These are phyloP conservation scores for Epicampocera succincta DNA, from an alignment of 2,888 invertebrate species.

Conservation along the genomic window DNA sequence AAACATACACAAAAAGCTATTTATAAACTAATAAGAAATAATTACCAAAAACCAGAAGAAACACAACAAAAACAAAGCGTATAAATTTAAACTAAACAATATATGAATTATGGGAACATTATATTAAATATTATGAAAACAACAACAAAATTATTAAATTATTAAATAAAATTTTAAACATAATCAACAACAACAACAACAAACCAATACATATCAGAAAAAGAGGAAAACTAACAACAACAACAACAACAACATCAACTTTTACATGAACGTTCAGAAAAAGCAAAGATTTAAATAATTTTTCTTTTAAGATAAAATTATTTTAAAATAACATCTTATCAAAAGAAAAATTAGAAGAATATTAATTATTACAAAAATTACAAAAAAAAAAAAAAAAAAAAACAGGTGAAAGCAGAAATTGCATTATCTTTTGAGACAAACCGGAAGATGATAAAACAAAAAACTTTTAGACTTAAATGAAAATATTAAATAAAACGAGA, in stretches of 20 bases:
- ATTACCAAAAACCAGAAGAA: conserved; percentile 30
- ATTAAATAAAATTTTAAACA: conserved; percentile 48
- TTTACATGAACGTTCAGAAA: conserved; percentile 67
- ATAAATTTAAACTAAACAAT: conserved; percentile 76
- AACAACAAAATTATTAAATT: conserved; percentile 52
- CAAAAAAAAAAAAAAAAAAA: conserved; percentile 32
- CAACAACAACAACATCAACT: conserved; percentile 65
- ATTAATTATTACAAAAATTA: conserved; percentile 50
- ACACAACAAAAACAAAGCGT: conserved; percentile 44
- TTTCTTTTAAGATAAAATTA: conserved; percentile 60
- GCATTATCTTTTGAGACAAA: conserved; percentile 68
- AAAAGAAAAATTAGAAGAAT: conserved; percentile 57
- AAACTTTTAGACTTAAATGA: conserved; percentile 50
- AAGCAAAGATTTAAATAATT: conserved; percentile 23
- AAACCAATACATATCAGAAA: conserved; percentile 73
- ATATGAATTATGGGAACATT: conserved; percentile 80
- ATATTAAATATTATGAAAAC: conserved; percentile 68
- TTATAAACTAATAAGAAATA: conserved; percentile 62
- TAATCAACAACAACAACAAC: conserved; percentile 70
- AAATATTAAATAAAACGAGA: conserved; percentile 18
- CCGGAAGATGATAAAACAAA: conserved; percentile 30
- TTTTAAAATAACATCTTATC: conserved; percentile 59
- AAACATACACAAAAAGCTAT: conserved; percentile 61
- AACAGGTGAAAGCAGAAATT: conserved; percentile 28
- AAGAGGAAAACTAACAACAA: conserved; percentile 60